Conservation (phyloP, 2,888 invertebrate genomes). For the Meteorus colon region DNA sequence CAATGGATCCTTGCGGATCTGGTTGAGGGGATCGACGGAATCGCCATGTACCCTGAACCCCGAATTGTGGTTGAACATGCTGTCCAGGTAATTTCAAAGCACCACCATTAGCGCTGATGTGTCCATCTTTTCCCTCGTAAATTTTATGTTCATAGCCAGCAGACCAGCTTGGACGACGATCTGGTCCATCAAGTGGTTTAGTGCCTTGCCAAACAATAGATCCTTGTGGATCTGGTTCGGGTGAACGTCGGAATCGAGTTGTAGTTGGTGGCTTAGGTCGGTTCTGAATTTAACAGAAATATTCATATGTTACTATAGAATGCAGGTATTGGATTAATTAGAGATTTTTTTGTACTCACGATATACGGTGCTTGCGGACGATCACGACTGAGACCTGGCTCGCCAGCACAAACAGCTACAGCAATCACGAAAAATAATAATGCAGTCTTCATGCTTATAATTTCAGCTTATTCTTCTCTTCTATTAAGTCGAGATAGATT, state of each 20-base stretch:
- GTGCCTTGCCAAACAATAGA: constrained; percentile 38
- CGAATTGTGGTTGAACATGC: constrained; percentile 47
- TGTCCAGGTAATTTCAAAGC: constrained; percentile 50
- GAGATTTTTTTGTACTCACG: too few relatives aligned
- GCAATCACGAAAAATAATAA: too few relatives aligned
- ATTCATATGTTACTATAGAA: too few relatives aligned
- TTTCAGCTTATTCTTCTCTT: too few relatives aligned
- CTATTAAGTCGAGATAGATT: too few relatives aligned
- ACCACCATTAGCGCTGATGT: constrained; percentile 50
- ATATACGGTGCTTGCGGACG: too few relatives aligned
- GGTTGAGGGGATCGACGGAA: constrained; percentile 44
- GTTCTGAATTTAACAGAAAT: not conserved
- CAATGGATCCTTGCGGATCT: constrained; percentile 50
- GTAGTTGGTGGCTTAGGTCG: constrained; percentile 15
- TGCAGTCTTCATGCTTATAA: too few relatives aligned
- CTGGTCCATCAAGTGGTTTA: constrained; percentile 52
- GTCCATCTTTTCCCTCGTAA: constrained; percentile 49
- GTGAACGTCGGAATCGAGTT: constrained; percentile 42
- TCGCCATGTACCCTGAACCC: constrained; percentile 51
- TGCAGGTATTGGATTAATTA: too few relatives aligned
- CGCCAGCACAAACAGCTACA: too few relatives aligned
- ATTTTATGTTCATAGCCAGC: constrained; percentile 52
- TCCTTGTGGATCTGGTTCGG: constrained; percentile 49
- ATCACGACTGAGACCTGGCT: too few relatives aligned
- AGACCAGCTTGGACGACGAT: constrained; percentile 52